A percentile compares a stretch with the other conserved stretches of the same genome.
phyloP scores from a whole-genome alignment of 2,888 invertebrate genomes.

The Cataglyphis livida region DNA sequence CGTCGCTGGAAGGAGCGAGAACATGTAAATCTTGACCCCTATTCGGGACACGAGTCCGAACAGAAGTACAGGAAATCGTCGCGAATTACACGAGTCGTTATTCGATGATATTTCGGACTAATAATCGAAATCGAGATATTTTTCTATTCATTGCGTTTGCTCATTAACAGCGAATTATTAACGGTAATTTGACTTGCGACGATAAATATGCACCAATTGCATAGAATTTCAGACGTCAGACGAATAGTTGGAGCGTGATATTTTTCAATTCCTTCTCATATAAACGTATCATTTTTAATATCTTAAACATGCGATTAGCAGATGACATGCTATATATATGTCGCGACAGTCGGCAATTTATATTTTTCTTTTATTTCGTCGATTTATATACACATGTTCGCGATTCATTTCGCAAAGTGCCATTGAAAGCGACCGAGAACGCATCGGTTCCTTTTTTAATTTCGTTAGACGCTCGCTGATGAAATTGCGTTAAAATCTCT shows the following conservation, averaged over 20 bases:
- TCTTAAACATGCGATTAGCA: constrained; percentile 37
- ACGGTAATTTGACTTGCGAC: neutral
- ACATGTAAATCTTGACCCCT: constrained; percentile 76
- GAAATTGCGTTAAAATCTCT: constrained; percentile 46
- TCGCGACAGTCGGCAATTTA: neutral
- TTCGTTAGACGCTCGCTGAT: constrained; percentile 27
- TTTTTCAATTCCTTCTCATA: neutral
- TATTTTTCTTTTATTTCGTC: constrained; percentile 9
- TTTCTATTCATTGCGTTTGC: neutral
- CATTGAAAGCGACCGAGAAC: constrained; percentile 29
- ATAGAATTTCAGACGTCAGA: neutral
- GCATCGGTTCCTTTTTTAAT: constrained; percentile 14
- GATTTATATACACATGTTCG: constrained; percentile 8
- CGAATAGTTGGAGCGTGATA: neutral
- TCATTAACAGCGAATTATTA: neutral
- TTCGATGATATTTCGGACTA: constrained; percentile 12
- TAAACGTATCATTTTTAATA: neutral
- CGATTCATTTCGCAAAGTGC: constrained; percentile 34
- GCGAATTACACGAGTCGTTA: constrained; percentile 55
- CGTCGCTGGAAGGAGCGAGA: constrained; percentile 62
- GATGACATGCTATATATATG: constrained; percentile 3
- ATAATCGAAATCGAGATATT: constrained; percentile 2
- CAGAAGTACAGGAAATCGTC: constrained; percentile 64
- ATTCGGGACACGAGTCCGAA: constrained; percentile 71
- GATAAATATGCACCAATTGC: constrained; percentile 2